Conservation (phyloP, 2,113 vertebrate species). For the Melanerpes aurifrons region DNA sequence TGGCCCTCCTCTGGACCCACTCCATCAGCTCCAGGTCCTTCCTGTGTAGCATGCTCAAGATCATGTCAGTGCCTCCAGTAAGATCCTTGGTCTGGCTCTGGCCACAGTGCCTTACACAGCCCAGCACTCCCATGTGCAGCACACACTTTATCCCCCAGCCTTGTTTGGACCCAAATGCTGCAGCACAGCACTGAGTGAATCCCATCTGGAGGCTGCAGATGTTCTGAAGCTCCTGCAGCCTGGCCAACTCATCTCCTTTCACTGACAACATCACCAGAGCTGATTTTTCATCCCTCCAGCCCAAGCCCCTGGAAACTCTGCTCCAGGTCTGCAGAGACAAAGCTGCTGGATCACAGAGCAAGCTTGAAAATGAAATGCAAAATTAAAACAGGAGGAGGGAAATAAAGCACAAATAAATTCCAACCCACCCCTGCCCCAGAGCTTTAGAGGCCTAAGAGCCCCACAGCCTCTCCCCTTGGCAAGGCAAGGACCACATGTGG, state of each 20-base stretch:
- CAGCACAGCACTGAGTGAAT: neutral
- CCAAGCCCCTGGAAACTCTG: constrained; percentile 4
- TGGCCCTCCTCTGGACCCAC: too few relatives aligned
- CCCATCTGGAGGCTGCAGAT: constrained; percentile 40
- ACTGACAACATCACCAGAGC: neutral
- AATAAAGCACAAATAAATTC: too few relatives aligned
- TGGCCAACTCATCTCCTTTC: neutral
- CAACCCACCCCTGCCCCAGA: neutral
- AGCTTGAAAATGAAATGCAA: neutral
- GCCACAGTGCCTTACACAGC: neutral
- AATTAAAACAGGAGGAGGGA: neutral
- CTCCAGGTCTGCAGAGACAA: neutral
- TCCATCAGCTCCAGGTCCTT: too few relatives aligned
- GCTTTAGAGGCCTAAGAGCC: neutral
- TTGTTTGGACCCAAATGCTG: neutral
- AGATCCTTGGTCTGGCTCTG: constrained; percentile 13
- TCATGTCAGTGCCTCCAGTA: neutral
- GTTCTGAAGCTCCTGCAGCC: neutral
- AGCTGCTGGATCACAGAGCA: neutral
- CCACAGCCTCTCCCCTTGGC: neutral
- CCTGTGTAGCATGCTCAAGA: neutral
- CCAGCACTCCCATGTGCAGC: constrained; percentile 19
- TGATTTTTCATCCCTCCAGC: neutral
- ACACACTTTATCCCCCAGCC: constrained; percentile 39
- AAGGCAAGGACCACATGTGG: neutral